Percentiles rank a stretch among this genome's conserved stretches.
Conservation (phyloP, 2,888 invertebrate species). For the Drosophila mulleri region DNA sequence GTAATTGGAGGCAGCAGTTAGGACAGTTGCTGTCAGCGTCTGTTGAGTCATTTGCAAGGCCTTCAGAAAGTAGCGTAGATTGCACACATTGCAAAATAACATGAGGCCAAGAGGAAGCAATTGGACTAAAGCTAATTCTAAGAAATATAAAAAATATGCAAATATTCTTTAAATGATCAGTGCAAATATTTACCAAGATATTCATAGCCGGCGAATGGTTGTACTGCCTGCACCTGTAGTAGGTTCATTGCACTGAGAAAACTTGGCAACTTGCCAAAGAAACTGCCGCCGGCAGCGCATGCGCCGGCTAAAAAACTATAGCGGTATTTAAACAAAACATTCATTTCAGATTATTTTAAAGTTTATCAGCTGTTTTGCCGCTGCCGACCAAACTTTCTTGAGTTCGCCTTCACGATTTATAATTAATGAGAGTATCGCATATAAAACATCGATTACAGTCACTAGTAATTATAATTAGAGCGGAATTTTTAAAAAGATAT, state of each 20-base stretch:
- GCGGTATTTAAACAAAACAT: conserved; percentile 67
- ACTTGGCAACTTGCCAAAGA: conserved; percentile 87
- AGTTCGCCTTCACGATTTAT: background rate
- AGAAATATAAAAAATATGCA: conserved; percentile 16
- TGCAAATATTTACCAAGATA: conserved; percentile 30
- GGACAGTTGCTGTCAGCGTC: conserved; percentile 87
- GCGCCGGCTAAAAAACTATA: conserved; percentile 85
- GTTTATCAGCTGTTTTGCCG: conserved; percentile 1
- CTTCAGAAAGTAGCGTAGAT: conserved; percentile 87
- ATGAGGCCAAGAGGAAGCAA: conserved; percentile 85
- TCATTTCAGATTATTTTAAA: conserved; percentile 37
- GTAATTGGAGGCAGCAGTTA: conserved; percentile 88
- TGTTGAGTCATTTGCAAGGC: conserved; percentile 86
- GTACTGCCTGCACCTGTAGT: conserved; percentile 13
- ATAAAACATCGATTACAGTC: background rate
- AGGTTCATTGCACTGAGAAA: conserved; percentile 53
- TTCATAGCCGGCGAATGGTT: background rate
- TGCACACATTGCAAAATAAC: conserved; percentile 87
- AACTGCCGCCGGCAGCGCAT: conserved; percentile 86
- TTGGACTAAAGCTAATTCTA: conserved; percentile 77
- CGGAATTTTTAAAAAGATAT: background rate
- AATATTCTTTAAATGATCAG: background rate
- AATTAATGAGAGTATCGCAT: background rate
- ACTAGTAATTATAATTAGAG: background rate
- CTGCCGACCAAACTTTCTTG: conserved; percentile 11